Conservation (phyloP, 2,888 invertebrate genomes). For the Xestia c-nigrum region DNA sequence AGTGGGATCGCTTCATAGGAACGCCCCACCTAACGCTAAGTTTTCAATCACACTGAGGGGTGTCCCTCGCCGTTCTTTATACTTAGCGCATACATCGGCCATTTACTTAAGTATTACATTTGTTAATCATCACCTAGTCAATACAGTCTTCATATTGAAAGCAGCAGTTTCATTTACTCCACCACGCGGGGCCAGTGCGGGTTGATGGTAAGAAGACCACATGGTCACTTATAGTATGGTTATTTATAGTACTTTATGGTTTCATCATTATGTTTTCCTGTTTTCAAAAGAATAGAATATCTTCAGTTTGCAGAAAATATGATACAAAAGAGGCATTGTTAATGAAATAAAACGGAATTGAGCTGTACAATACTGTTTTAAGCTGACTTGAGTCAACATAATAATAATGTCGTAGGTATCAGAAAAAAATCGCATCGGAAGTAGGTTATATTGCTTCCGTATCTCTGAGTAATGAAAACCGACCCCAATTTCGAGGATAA, state of each 20-base stretch:
- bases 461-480: conserved; percentile 18
- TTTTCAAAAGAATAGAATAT: not conserved
- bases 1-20: no score
- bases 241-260: not conserved
- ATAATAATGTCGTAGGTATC: not conserved
- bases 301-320: not conserved
- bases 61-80: no score
- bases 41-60: no score
- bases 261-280: not conserved
- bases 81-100: no score
- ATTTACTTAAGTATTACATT: no score
- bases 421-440: conserved; percentile 2
- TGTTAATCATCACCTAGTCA: no score
- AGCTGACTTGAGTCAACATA: no score
- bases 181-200: not conserved
- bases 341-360: no score
- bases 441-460: conserved; percentile 15
- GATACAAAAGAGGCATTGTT: not conserved
- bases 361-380: no score
- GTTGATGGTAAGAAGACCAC: not conserved
- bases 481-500: conserved; percentile 31
- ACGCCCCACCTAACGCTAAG: no score
- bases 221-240: not conserved
- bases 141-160: no score
- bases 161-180: not conserved